These are phyloP conservation scores for Cyanoderma ruficeps DNA, from an alignment of 2,113 vertebrate species.

Conservation along the genomic window DNA sequence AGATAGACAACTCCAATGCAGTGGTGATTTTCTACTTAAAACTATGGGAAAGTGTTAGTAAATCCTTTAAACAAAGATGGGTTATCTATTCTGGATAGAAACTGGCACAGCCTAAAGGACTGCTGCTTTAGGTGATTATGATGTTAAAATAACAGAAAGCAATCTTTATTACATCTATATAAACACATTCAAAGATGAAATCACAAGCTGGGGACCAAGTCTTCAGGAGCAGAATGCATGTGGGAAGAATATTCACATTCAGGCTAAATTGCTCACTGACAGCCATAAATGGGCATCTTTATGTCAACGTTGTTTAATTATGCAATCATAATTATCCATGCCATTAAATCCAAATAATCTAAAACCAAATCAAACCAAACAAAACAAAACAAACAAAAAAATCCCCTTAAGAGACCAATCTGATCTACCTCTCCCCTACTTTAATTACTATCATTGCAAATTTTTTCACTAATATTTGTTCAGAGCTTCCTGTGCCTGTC, in stretches of 20 bases:
- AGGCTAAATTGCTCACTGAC: neutral
- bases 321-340: neutral
- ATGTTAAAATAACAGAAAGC: neutral
- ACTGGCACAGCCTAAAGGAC: neutral
- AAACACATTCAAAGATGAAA: neutral
- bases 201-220: neutral
- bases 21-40: neutral
- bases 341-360: neutral
- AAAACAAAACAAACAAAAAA: neutral
- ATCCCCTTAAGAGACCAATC: neutral
- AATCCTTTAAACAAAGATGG: neutral
- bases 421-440: neutral
- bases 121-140: neutral
- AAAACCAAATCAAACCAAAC: neutral
- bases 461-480: neutral
- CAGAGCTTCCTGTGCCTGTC: neutral
- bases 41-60: neutral
- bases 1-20: neutral
- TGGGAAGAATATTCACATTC: neutral
- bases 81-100: neutral
- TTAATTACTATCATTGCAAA: rapidly evolving
- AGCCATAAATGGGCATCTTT: neutral
- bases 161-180: neutral
- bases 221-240: neutral
- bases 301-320: neutral